These are phyloP conservation scores for Sylvia atricapilla DNA, from an alignment of 2,113 vertebrate genomes.

Conservation along the genomic window DNA sequence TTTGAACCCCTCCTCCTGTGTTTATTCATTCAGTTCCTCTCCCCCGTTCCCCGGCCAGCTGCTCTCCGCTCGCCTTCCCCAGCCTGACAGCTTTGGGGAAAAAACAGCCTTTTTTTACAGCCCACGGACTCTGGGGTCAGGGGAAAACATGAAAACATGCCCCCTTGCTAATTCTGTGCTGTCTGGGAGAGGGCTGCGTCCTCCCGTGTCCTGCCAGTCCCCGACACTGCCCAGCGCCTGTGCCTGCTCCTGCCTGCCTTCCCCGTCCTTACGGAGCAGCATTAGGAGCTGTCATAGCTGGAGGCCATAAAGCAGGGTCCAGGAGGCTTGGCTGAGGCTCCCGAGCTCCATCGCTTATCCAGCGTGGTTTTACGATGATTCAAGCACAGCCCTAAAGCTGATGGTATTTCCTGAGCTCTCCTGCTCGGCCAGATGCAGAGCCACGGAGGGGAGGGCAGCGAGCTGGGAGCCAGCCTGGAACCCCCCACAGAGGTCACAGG, in stretches of 20 bases:
- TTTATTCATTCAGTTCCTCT: slow-evolving; percentile 39
- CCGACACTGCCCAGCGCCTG: rapidly evolving
- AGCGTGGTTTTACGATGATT: slow-evolving; percentile 28
- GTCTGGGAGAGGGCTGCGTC: neutral
- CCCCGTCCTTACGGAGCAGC: rapidly evolving
- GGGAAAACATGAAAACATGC: neutral
- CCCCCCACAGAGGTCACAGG: neutral
- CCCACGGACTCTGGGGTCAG: neutral
- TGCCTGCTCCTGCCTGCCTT: neutral
- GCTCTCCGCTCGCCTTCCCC: neutral
- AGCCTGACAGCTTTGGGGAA: neutral
- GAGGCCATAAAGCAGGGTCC: neutral
- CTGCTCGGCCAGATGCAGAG: slow-evolving; percentile 1
- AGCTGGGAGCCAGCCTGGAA: neutral
- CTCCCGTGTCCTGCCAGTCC: neutral
- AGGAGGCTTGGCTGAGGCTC: slow-evolving; percentile 1
- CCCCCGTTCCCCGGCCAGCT: neutral
- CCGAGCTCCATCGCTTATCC: neutral
- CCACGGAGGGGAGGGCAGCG: neutral
- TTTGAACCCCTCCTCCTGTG: slow-evolving; percentile 3
- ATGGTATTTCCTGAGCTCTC: slow-evolving; percentile 54
- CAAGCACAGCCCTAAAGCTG: slow-evolving; percentile 24
- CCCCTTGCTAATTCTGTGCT: neutral
- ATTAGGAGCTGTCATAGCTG: neutral
- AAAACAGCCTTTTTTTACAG: neutral